These are phyloP conservation scores for Ptychadena robeensis DNA, from an alignment of 2,797 vertebrate genomes.

Conservation along the genomic window DNA sequence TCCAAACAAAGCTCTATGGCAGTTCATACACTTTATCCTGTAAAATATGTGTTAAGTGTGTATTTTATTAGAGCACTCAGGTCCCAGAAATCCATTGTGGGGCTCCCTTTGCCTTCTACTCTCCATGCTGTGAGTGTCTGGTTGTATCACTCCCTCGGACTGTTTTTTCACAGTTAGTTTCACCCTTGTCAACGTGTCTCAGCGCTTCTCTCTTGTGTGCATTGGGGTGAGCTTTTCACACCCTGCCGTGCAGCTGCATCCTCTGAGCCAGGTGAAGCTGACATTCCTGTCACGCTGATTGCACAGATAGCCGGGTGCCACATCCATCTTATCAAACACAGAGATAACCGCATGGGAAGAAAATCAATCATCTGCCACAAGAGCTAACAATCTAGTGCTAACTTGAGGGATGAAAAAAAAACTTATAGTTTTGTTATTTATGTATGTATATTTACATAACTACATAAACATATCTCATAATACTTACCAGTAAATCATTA, in stretches of 20 bases:
- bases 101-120: background rate
- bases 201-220: background rate
- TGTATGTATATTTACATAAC: too few relatives aligned
- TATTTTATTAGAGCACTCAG: background rate
- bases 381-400: background rate
- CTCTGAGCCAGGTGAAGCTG: slow-evolving; percentile 29
- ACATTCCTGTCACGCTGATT: slow-evolving; percentile 38
- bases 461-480: background rate
- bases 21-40: slow-evolving; percentile 8
- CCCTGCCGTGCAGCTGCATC: slow-evolving; percentile 20
- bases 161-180: slow-evolving; percentile 19
- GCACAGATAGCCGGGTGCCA: slow-evolving; percentile 15
- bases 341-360: background rate
- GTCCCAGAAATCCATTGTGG: background rate
- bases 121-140: slow-evolving; percentile 18
- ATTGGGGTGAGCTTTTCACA: slow-evolving; percentile 33
- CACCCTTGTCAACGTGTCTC: slow-evolving; percentile 36
- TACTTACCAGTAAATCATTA: background rate
- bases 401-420: too few relatives aligned
- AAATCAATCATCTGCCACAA: slow-evolving; percentile 2
- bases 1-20: background rate
- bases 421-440: too few relatives aligned
- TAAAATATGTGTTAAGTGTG: background rate
- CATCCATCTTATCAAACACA: slow-evolving; percentile 17
- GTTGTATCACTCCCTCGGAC: slow-evolving; percentile 4